Conservation (phyloP, 2,888 invertebrate species). For the Blastobasis adustella region DNA sequence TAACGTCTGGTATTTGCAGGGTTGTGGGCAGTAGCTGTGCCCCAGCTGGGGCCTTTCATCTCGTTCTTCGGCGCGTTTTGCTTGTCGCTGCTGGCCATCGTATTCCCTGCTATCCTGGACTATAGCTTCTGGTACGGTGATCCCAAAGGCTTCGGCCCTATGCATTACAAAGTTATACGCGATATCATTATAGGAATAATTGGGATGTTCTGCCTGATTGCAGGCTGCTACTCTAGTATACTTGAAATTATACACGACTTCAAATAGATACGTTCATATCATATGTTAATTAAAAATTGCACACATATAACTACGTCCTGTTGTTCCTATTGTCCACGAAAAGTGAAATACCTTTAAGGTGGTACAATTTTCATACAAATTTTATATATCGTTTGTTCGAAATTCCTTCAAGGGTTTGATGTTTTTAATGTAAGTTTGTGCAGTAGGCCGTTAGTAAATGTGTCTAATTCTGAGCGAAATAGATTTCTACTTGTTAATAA, state of each 20-base stretch:
- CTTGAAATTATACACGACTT: not conserved
- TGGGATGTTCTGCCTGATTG: conserved; percentile 13
- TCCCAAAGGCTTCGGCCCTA: conserved; percentile 29
- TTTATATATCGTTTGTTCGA: too few species aligned
- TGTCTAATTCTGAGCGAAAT: too few species aligned
- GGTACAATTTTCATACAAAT: too few species aligned
- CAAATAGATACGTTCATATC: not conserved
- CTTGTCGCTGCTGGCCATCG: conserved; percentile 86
- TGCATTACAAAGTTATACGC: conserved; percentile 26
- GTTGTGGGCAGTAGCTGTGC: conserved; percentile 77
- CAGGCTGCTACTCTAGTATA: conserved; percentile 4
- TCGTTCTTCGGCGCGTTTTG: conserved; percentile 91
- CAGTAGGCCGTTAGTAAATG: too few species aligned
- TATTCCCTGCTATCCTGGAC: conserved; percentile 82
- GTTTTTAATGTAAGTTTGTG: too few species aligned
- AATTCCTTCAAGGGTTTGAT: too few species aligned
- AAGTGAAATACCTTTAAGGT: too few species aligned
- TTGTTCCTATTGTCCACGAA: too few species aligned
- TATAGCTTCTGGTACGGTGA: conserved; percentile 43
- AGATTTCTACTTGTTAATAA: too few species aligned
- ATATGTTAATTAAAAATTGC: too few species aligned
- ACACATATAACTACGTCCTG: too few species aligned
- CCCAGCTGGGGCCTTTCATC: conserved; percentile 84
- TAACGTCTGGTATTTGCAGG: conserved; percentile 19
- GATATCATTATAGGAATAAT: conserved; percentile 30